A percentile compares a stretch with the other conserved stretches of the same genome.
phyloP scores from a whole-genome alignment of 64 coral and sea anemone species.

The Montipora sp. region DNA sequence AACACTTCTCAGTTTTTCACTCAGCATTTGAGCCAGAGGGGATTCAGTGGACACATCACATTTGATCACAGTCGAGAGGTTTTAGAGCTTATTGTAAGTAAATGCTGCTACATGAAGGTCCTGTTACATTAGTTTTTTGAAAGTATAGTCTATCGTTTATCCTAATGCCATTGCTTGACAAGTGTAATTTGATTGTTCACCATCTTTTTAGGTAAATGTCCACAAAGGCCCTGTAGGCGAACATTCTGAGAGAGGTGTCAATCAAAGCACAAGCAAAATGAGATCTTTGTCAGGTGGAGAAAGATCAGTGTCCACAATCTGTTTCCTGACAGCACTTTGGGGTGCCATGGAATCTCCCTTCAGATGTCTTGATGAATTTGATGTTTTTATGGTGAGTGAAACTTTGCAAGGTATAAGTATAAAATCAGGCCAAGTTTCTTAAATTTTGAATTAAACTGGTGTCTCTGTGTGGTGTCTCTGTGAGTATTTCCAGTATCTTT shows the following conservation, averaged over 20 bases:
- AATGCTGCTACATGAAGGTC: background rate
- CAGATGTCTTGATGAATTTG: constrained; percentile 76
- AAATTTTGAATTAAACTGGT: too few species aligned
- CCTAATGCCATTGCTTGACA: too few species aligned
- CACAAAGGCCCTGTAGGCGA: constrained; percentile 14
- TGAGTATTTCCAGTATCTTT: too few species aligned
- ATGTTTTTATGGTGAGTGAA: constrained; percentile 62
- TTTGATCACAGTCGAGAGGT: constrained; percentile 44
- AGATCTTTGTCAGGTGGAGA: constrained; percentile 65
- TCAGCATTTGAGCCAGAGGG: constrained; percentile 31
- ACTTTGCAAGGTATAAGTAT: background rate
- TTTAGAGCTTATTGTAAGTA: constrained; percentile 35
- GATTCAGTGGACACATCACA: constrained; percentile 28
- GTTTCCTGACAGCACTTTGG: constrained; percentile 52
- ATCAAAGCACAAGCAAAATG: constrained; percentile 19
- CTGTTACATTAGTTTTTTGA: too few species aligned
- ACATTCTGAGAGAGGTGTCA: background rate
- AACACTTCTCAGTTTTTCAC: constrained; percentile 23
- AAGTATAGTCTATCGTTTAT: too few species aligned
- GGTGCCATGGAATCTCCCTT: constrained; percentile 65
- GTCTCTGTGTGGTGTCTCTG: too few species aligned
- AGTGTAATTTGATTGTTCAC: too few species aligned
- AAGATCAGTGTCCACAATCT: constrained; percentile 57
- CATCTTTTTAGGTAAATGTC: background rate
- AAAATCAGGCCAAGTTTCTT: too few species aligned